A percentile compares a stretch with the other conserved stretches of the same genome.
phyloP scores from a whole-genome alignment of 1,140 invertebrate species.

The Nomia melanderi region DNA sequence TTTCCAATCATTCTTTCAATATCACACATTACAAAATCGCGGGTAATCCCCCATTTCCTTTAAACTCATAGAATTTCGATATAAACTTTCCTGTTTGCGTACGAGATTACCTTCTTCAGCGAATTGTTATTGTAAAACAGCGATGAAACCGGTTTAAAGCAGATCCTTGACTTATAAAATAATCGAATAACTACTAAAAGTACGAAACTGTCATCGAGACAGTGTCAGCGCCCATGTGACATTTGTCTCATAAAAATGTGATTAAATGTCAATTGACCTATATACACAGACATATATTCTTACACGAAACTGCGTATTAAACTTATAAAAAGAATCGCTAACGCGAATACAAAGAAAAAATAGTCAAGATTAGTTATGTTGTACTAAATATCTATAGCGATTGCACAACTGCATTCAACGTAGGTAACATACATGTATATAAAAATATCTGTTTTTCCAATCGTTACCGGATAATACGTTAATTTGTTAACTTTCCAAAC shows the following conservation, averaged over 20 bases:
- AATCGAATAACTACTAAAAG: not conserved
- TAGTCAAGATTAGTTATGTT: not conserved
- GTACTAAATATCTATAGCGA: conserved; percentile 6
- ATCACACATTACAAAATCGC: not conserved
- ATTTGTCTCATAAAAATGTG: conserved; percentile 9
- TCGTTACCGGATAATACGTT: not conserved
- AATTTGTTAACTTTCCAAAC: not conserved
- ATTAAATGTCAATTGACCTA: conserved; percentile 7
- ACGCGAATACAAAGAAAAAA: not conserved
- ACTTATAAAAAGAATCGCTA: not conserved
- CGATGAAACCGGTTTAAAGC: not conserved
- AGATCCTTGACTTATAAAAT: not conserved
- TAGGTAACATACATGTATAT: not conserved
- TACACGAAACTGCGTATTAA: not conserved
- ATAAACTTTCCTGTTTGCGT: not conserved
- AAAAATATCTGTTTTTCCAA: not conserved
- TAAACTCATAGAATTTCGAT: not conserved
- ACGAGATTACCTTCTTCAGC: not conserved
- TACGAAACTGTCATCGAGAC: not conserved
- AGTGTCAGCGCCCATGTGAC: conserved; percentile 20
- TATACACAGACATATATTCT: not conserved
- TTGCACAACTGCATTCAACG: conserved; percentile 22
- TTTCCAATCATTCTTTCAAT: conserved; percentile 1
- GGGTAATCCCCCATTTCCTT: not conserved
- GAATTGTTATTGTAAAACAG: not conserved